Evolutionary conservation across 2,888 invertebrate species (phyloP), one percentile per base, ranked within the genome.

Genomic region (Ceramica pisi): DNA sequence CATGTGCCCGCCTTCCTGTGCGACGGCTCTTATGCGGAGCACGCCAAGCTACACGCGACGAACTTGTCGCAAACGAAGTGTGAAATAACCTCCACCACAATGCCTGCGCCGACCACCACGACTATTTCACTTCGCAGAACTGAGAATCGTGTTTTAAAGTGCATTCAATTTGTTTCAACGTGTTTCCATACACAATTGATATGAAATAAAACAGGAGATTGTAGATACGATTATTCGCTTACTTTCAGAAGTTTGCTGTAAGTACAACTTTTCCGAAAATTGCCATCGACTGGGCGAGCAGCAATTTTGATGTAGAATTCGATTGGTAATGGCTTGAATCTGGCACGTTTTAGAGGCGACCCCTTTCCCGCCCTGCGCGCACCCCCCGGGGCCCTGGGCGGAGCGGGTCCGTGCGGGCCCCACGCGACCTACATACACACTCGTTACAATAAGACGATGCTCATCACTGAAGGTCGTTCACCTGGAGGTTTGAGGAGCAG

Each of bases 381-480:
- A 2, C 48, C 50, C 21, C n/a, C n/a, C 0, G 2, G 12, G 16
- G 31, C 16, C 26, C 10, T 7, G 46, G 38, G 55, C 4, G 67
- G 64, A 62, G 57, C 41, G 60, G 61, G 67, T 67, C 57, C 26
- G 55, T 41, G 26, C 50, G 26, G 38, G 59, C 56, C 60, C 35
- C 50, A 55, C 67, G 57, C 77, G 71, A 67, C 83, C 83, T 83
- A 83, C 74, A 77, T 85, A 71, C 50, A 55, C 35, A 66, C 65
- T 70, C 65, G 62, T 75, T 65, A 75, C 71, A 71, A 73, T 80
- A 77, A 83, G 62, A 79, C 69, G 53, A 69, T 64, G 57, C 41
- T 66, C 69, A 67, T 71, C 69, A 61, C 56, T 63, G 44, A 48
- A 51, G 53, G 67, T 68, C 66, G 51, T 74, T 70, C 65, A 74